These are phyloP conservation scores for Metacarcinus magister DNA, from an alignment of 2,888 invertebrate genomes.

Conservation along the genomic window DNA sequence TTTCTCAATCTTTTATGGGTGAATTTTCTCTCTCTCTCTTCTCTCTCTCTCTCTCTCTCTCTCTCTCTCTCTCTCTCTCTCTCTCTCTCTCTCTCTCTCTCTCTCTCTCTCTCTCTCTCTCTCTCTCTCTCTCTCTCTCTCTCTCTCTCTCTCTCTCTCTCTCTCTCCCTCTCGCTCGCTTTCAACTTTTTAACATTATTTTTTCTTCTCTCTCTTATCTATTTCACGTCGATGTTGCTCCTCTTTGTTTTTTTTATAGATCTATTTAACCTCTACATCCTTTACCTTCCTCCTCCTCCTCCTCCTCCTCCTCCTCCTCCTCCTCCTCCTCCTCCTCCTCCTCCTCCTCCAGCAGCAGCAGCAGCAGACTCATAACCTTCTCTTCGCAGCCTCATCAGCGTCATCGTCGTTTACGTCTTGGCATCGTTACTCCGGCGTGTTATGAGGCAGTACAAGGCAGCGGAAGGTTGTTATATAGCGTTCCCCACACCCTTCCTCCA, in stretches of 20 bases:
- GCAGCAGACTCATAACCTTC: background rate
- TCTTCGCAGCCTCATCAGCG: constrained; percentile 16
- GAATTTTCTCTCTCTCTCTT: background rate
- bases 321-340: background rate
- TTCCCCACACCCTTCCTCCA: background rate
- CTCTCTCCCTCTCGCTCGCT: background rate
- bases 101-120: background rate
- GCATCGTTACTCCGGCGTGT: constrained; percentile 11
- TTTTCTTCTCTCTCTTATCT: too few species aligned
- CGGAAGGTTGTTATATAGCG: constrained; percentile 11
- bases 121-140: too few species aligned
- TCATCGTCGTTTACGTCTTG: constrained; percentile 30
- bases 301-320: constrained; percentile 26
- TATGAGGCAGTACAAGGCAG: constrained; percentile 16
- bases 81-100: background rate
- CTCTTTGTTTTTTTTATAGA: too few species aligned
- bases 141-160: background rate
- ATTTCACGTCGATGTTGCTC: too few species aligned
- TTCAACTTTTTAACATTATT: too few species aligned
- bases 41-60: background rate
- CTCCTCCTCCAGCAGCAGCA: background rate
- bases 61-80: background rate
- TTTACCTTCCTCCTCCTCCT: background rate
- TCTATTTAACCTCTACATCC: background rate
- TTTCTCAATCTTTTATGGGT: too few species aligned